Base-by-base conservation (phyloP, 2,888 invertebrate genomes). In the Rhagophthalmus giganteus region DNA sequence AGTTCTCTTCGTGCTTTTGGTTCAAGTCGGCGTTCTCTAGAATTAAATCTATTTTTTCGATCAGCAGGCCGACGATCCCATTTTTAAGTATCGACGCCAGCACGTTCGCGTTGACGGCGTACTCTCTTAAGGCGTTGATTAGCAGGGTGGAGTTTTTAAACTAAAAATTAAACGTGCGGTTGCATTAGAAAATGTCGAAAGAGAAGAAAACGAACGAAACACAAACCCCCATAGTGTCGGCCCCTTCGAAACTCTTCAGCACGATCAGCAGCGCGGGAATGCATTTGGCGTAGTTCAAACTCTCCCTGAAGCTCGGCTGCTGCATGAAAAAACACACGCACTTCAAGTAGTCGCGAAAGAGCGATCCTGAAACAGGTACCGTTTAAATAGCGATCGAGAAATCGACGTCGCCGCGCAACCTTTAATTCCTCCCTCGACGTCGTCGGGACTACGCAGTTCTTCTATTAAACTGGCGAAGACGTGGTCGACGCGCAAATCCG, bases 401-500 rank as follows among this genome's bases (percentile, higher is more conserved):
- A 26, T 2, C 7, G 2, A 28, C 14, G n/a, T 8, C 1, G 15
- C n/a, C 5, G 6, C 26, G 20, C 26, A 38, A 53, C 48, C 44
- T 48, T 48, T 39, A 25, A 32, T 34, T 7, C 48, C 48, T 2
- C 14, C 12, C 5, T 24, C 28, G 15, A 48, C 42, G 13, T 15
- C 30, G 5, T 12, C 9, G 1, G 30, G 15, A 11, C 34, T 20
- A 20, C 64, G 55, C 9, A 64, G 55, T 20, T 63, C 55, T 33
- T 63, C 63, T 3, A 69, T 60, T 32, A 74, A 64, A 37, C 61
- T 65, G 20, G 64, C 57, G 44, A 64, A 69, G 7, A 73, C 69
- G 33, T 68, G 67, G 4, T 59, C 62, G 8, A 72, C 58, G 0
- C 74, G 74, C 37, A 74, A 47, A 53, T 74, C 74, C 0, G 72